Evolutionary conservation across 1,140 invertebrate genomes (phyloP).

Genomic region (Hormaphis cornu): DNA sequence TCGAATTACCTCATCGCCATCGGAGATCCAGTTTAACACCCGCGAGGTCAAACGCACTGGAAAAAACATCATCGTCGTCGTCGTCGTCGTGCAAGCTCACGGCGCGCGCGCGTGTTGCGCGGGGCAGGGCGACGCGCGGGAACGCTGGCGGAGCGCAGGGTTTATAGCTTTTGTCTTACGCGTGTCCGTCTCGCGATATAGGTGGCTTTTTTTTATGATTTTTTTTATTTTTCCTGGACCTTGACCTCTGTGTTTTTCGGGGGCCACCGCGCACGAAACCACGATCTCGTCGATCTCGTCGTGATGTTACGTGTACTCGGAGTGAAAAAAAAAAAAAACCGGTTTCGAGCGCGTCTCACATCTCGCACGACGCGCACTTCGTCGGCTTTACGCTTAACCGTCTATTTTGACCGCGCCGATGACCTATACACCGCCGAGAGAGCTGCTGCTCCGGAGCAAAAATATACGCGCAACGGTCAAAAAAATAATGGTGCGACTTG

Average conservation of each 20-base stretch:
- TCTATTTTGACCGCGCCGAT: no score
- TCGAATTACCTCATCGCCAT: not conserved
- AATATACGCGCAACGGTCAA: no score
- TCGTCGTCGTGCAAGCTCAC: not conserved
- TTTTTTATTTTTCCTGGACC: no score
- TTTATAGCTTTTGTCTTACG: constrained; percentile 32
- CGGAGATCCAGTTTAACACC: not conserved
- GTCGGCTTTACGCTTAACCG: no score
- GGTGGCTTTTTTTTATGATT: constrained; percentile 12
- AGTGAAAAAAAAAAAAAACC: constrained; percentile 22
- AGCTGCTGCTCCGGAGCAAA: no score
- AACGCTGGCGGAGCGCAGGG: not conserved
- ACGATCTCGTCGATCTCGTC: not conserved
- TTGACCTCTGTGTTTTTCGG: constrained; percentile 29
- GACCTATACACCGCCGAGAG: constrained; percentile 28
- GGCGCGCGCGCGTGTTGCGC: no score
- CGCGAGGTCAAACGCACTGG: not conserved
- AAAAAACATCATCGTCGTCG: constrained; percentile 1
- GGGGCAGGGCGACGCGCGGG: no score
- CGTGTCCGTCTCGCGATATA: no score
- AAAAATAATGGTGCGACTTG: no score
- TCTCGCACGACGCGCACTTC: no score
- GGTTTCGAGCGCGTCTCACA: no score
- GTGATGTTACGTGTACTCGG: no score
- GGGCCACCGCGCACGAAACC: constrained; percentile 10